Base-by-base conservation (phyloP, 2,113 vertebrate species). In the Trichechus manatus region DNA sequence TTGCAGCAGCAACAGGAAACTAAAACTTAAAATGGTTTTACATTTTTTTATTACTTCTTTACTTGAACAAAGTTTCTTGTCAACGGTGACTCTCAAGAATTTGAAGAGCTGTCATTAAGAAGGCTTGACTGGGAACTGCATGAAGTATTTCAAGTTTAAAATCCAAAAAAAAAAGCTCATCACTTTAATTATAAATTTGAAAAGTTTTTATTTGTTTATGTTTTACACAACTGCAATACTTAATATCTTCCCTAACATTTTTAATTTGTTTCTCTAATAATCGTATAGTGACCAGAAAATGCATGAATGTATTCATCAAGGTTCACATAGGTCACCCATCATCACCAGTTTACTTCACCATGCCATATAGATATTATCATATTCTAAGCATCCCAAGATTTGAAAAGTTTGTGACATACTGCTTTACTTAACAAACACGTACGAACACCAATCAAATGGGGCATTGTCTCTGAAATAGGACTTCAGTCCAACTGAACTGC, bases 21-120 rank as follows among this genome's bases (percentile, higher is more conserved):
- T 64, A 23, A 68, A 25, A 66, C 31, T 59, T n/a, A 66, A 31
- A 87, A 93, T 29, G 15, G 0, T 59, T 90, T 87, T 39, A 63
- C 53, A 20, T 39, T 82, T 90, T n/a, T 23, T 42, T 29, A 7
- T 42, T 9, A 25, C 59, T 31, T 87, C 50, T 92, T 66, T n/a
- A 42, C 10, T 13, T 22, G 70, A 91, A 59, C 68, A 66, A 90
- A 83, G n/a, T 31, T 61, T 93, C 53, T 91, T 56, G 22, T 88
- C 39, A 80, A 42, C 79, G 53, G 6, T 11, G 6, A 79, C 29
- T 47, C 47, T 74, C 72, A 91, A 79, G 22, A 66, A 68, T 66
- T 80, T 87, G 44, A 93, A 93, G 80, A 78, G 47, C 82, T 56
- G 53, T 86, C 63, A 64, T 33, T 27, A 3, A 64, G 72, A 95